phyloP scores from a whole-genome alignment of 2,888 invertebrate genomes.

The Aphidoletes aphidimyza region DNA sequence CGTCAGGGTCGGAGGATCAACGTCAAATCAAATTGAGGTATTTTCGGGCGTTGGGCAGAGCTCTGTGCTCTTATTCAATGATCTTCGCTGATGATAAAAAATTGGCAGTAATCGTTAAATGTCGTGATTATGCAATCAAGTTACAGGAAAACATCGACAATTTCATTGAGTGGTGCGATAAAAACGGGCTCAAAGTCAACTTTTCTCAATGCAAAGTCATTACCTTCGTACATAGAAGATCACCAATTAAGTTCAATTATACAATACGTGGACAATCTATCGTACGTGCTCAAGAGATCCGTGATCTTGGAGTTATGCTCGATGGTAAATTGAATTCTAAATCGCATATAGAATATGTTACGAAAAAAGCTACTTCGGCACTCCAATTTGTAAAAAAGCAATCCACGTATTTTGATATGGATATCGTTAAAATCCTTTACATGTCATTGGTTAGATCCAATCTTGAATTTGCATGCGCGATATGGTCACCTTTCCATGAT shows the following conservation, averaged over 20 bases:
- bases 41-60: constrained; percentile 11
- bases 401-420: not conserved
- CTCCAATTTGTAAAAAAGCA: not conserved
- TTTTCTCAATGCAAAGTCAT: not conserved
- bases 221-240: not conserved
- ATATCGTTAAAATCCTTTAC: not conserved
- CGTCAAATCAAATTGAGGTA: not conserved
- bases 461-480: too few species aligned
- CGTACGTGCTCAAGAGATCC: not conserved
- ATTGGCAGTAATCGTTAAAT: not conserved
- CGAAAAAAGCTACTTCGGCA: not conserved
- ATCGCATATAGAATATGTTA: constrained; percentile 6
- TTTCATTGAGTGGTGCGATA: not conserved
- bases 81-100: constrained; percentile 35
- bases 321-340: not conserved
- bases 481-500: too few species aligned
- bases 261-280: not conserved
- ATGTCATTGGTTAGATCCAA: not conserved
- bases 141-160: not conserved
- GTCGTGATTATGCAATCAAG: not conserved
- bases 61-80: not conserved
- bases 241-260: not conserved
- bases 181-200: not conserved
- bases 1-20: too few species aligned
- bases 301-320: constrained; percentile 2